Evolutionary conservation across 1,140 invertebrate genomes (phyloP), one percentile per base, ranked within the genome.

Genomic region (Bombus turneri): DNA sequence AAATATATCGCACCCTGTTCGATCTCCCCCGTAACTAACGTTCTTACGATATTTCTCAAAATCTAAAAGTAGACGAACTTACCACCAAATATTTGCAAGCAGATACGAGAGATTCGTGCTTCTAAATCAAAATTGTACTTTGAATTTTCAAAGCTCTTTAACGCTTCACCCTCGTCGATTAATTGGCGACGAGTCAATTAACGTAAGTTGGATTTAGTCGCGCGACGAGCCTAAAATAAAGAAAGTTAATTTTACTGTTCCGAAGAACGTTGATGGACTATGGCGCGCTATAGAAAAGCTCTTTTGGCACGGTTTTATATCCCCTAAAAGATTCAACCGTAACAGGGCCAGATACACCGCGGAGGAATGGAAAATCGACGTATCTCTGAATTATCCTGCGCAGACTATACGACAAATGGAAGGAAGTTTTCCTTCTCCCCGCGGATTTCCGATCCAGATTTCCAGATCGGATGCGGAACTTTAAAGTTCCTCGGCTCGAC

Each of bases 281-380:
- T 62, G 62, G 34, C 37, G 15, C 47, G 18, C 53, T 39, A 82
- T 89, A 41, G 87, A 41, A 68, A 73, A 79, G 83, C 64, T 57
- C 53, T 84, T 87, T 90, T 82, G 62, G n/a, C 78, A 53, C 68
- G 78, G 73, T 78, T 90, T 90, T 90, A 90, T 86, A 76, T 84
- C 86, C 62, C 1, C n/a, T 90, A 62, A 90, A 90, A 88, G 39
- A 90, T 90, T 90, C 78, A 88, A 22, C 37, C 28, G 76, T 43
- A 69, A 79, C 72, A 81, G 53, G 47, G 64, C 74, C 41, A 80
- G 71, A 43, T 59, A 69, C 62, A 78, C 71, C 64, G 71, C 18
- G 64, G 37, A 59, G 83, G 88, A 90, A 87, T 90, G 86, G 89
- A 90, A 90, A 88, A 90, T 90, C 88, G 81, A 89, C 85, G 85